A percentile compares a stretch with the other conserved stretches of the same genome.
phyloP scores from a whole-genome alignment of 1,140 invertebrate species.

The Chrysopa pallens region DNA sequence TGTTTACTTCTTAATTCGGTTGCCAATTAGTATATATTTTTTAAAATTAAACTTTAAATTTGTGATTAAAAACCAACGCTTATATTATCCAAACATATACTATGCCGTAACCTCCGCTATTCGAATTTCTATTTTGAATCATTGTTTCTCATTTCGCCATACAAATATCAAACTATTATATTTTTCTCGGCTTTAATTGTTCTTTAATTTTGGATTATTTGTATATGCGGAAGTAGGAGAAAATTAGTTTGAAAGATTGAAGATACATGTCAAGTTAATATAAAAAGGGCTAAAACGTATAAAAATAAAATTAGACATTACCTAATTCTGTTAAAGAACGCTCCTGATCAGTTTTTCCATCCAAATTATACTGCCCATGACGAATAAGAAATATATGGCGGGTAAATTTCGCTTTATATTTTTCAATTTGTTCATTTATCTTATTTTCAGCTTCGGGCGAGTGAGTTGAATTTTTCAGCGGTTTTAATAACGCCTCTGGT shows the following conservation, averaged over 20 bases:
- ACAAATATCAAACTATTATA: not conserved
- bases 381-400: conserved; percentile 80
- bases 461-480: conserved; percentile 22
- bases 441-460: conserved; percentile 39
- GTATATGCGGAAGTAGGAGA: too few species aligned
- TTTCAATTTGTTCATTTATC: conserved; percentile 38
- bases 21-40: too few species aligned
- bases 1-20: too few species aligned
- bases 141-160: too few species aligned
- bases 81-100: too few species aligned
- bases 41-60: too few species aligned
- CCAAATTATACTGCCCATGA: conserved; percentile 83
- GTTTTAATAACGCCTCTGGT: conserved; percentile 49
- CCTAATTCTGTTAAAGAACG: conserved; percentile 64
- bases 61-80: too few species aligned
- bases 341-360: conserved; percentile 54
- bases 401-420: conserved; percentile 45
- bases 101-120: too few species aligned
- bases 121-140: too few species aligned
- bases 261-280: not conserved
- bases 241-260: too few species aligned
- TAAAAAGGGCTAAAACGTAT: conserved; percentile 3
- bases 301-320: conserved; percentile 7
- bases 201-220: too few species aligned
- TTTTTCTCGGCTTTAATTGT: too few species aligned